Evolutionary conservation across 2,797 vertebrate genomes (phyloP).

Genomic region (Sebastes vulpes): DNA sequence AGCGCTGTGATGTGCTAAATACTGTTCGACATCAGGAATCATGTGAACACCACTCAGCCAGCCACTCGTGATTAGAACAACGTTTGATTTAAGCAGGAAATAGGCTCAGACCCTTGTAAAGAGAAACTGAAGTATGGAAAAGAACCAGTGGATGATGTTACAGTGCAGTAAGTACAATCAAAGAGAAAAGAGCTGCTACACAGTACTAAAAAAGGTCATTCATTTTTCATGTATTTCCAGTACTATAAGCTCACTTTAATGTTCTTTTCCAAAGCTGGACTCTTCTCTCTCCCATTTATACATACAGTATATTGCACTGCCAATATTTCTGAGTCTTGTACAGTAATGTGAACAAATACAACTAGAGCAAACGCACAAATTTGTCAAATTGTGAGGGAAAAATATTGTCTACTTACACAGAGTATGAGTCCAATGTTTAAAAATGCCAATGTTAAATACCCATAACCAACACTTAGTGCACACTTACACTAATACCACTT

Average conservation of each 20-base stretch:
- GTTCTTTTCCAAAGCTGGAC: neutral
- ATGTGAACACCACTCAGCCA: constrained; percentile 33
- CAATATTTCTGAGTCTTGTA: neutral
- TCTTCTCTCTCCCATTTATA: neutral
- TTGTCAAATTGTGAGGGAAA: neutral
- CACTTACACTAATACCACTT: constrained; percentile 38
- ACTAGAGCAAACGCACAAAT: neutral
- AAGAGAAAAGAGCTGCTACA: neutral
- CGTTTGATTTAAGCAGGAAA: constrained; percentile 38
- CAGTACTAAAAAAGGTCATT: neutral
- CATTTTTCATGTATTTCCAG: constrained; percentile 5
- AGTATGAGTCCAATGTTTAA: neutral
- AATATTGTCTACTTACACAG: neutral
- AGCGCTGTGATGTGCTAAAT: constrained; percentile 43
- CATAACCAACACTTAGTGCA: constrained; percentile 21
- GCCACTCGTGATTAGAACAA: constrained; percentile 32
- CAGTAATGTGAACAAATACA: neutral
- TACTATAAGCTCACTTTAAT: neutral
- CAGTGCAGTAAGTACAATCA: neutral
- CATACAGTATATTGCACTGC: neutral
- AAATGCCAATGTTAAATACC: neutral
- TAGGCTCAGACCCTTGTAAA: neutral
- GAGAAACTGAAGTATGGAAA: neutral
- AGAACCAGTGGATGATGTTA: neutral
- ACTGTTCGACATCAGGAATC: constrained; percentile 40